phyloP scores from a whole-genome alignment of 64 coral and sea anemone genomes.

The Astreopora myriophthalma region DNA sequence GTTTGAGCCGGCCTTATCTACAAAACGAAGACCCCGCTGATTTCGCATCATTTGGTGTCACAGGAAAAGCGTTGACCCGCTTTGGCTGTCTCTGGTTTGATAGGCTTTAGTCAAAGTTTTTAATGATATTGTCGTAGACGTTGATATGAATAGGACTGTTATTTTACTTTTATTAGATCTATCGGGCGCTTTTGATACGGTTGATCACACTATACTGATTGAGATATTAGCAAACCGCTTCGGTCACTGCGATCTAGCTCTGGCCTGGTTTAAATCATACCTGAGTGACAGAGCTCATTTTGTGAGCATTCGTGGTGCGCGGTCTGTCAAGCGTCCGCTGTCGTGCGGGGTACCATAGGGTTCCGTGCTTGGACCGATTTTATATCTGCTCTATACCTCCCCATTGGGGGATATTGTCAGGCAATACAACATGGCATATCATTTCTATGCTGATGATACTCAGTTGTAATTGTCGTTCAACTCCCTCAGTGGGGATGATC shows the following conservation, averaged over 20 bases:
- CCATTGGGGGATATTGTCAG: constrained; percentile 55
- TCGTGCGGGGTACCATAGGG: constrained; percentile 40
- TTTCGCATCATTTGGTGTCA: too few species aligned
- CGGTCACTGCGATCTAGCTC: constrained; percentile 50
- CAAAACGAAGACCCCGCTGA: too few species aligned
- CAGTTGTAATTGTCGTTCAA: constrained; percentile 19
- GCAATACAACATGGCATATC: neutral
- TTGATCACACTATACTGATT: constrained; percentile 4
- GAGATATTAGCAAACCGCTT: constrained; percentile 58
- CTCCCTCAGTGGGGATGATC: constrained; percentile 37
- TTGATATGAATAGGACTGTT: too few species aligned
- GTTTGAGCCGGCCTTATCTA: too few species aligned
- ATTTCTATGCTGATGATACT: constrained; percentile 38
- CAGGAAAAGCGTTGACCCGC: too few species aligned
- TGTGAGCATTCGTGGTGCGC: constrained; percentile 46
- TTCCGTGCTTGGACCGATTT: constrained; percentile 54
- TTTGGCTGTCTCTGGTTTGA: too few species aligned
- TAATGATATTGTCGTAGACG: too few species aligned
- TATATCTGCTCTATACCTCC: constrained; percentile 51
- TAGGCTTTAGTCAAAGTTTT: too few species aligned
- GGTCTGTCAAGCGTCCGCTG: constrained; percentile 46
- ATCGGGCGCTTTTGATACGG: too few species aligned
- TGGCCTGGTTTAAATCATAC: constrained; percentile 62
- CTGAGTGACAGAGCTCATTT: constrained; percentile 40
- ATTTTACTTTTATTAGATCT: too few species aligned